Conservation (phyloP, 2,113 vertebrate species). For the Notiomystis cincta region DNA sequence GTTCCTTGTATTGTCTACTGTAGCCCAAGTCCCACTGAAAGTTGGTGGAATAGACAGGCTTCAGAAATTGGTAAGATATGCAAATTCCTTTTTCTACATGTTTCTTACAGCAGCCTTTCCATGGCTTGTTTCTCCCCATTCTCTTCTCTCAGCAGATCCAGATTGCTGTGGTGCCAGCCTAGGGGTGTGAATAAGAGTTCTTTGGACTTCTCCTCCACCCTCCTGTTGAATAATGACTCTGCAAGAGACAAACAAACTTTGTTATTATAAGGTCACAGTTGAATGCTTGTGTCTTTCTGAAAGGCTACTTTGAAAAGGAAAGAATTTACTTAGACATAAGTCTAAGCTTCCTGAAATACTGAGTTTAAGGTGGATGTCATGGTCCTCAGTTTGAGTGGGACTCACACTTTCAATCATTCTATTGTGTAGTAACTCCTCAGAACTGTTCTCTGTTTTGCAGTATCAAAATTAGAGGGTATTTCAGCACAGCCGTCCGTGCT, state of each 20-base stretch:
- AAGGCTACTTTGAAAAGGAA: neutral
- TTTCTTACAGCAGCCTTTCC: conserved; percentile 95
- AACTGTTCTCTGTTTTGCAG: neutral
- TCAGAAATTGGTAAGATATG: neutral
- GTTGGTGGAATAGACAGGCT: neutral
- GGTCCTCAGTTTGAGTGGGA: neutral
- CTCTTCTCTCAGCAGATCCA: conserved; percentile 95
- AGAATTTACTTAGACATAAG: neutral
- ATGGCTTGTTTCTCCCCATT: conserved; percentile 98
- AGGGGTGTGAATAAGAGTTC: conserved; percentile 93
- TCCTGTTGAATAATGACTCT: conserved; percentile 95
- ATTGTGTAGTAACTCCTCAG: neutral
- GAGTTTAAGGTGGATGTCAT: neutral
- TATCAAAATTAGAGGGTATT: neutral
- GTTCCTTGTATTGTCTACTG: neutral
- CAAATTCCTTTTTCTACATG: neutral
- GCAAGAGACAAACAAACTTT: conserved; percentile 8
- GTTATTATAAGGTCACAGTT: neutral
- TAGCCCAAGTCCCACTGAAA: neutral
- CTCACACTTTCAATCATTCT: neutral
- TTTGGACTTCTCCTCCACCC: conserved; percentile 96
- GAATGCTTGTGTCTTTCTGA: neutral
- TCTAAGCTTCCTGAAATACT: neutral
- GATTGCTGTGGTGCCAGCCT: conserved; percentile 95
- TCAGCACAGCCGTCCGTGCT: neutral